Evolutionary conservation across 2,113 vertebrate genomes (phyloP), one percentile per base, ranked within the genome.

Genomic region (Zootoca vivipara): DNA sequence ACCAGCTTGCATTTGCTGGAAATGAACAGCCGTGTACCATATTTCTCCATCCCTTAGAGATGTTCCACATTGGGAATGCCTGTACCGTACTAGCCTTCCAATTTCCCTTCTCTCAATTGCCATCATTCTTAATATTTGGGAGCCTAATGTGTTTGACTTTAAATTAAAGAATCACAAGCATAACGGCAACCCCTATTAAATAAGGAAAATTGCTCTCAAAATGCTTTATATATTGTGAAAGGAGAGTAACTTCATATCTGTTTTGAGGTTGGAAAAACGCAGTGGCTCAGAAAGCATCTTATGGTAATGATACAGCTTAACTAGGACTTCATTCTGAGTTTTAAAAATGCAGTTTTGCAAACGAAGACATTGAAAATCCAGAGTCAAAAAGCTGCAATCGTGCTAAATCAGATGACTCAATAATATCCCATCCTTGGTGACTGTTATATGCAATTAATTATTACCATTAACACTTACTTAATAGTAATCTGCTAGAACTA

Each of bases 401-500:
- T 74, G 24, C 67, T 80, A 74, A 83, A 16, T 62, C n/a, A 78
- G 8, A 40, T 20, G 6, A 67, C 80, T 62, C 22, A 56, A 30
- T 79, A 78, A 78, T 78, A 70, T 62, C 42, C 33, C 42, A 24
- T n/a, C 42, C 16, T 26, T 35, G 52, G 42, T 56, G 40, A 52
- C 40, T 73, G 81, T 74, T n/a, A n/a, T 26, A 28, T 38, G 56
- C 80, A 67, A 82, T 75, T n/a, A 88, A 62, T 62, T 79, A 85
- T 78, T 52, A 70, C 20, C n/a, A 89, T 72, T 78, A 82, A 62
- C 26, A 74, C 26, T 15, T 38, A 78, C 28, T 90, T 35, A 75
- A 78, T 62, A 35, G 35, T 72, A 85, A 77, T 90, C 62, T 82
- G 69, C 24, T 56, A 85, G 46, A 85, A 82, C 4, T 73, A 90